Base-by-base conservation (phyloP, 1,140 invertebrate species). In the Teleogryllus occipitalis region DNA sequence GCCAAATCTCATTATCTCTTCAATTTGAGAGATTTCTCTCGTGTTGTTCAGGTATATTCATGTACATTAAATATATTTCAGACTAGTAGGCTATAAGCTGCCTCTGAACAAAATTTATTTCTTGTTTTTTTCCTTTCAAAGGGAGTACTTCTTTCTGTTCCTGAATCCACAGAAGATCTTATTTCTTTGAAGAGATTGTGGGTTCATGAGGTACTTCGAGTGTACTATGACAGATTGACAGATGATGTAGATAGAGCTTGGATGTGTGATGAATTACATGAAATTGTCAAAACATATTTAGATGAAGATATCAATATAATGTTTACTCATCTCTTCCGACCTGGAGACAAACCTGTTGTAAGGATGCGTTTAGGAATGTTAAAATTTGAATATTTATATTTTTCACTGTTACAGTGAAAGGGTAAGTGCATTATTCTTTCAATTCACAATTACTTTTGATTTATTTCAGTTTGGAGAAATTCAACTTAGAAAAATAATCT, bases 1-100 rank as follows among this genome's bases (percentile, higher is more conserved):
- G 88, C 93, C 5, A 97, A 98, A 83, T 97, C 94, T 3, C 97
- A 98, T 86, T 98, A 98, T 85, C 89, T 97, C 0, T 99, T 98
- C 86, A 98, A 98, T 87, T 89, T 98, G 80, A 89, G 97, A 83
- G 97, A 98, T 87, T 98, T 98, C 85, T 96, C 95, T 7, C 89
- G 96, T 85, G 96, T 98, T 8, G 94, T 98, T 83, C 92, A 95
- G 89, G 94, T 91, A 83, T 83, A 39, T 39, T 39, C 5, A 5
- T 39, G 27, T 5, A 39, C 27, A 39, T 39, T 39, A 39, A 39
- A 39, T 39, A 39, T 39, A 39, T 39, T 39, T 39, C 27, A 39
- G 27, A 39, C 27, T 39, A 39, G 27, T 39, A 39, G 5, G 27
- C 27, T 39, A 39, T 39, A 39, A 2, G 27, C 1, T 39, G 27